Base-by-base conservation (phyloP, 2,797 vertebrate species). In the Dendrocincla tyrannina region DNA sequence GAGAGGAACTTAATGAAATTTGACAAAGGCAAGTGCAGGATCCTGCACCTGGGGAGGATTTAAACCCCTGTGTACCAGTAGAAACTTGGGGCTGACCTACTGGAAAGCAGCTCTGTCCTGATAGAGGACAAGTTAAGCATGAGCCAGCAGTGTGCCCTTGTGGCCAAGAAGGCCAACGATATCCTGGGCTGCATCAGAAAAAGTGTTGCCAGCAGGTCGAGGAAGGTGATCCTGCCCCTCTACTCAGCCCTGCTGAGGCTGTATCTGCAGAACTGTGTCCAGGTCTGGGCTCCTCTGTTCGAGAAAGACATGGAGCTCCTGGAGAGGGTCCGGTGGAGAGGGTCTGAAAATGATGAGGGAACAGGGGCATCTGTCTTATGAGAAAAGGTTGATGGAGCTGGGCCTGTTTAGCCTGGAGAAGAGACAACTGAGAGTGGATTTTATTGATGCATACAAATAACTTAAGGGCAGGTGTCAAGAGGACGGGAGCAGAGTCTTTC, bases 21-120 rank as follows among this genome's bases (percentile, higher is more conserved):
- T n/a, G 55, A 0, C 23, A 10, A 37, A 28, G 50, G 49, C 17
- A 75, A 24, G 27, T 17, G 32, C 0, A 0, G 49, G 18, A 10
- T 62, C 33, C 35, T 69, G 15, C 35, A 62, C 22, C 27, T 32
- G 27, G 17, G 33, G 22, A 60, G 22, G 30, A 32, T 20, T 68
- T 53, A 53, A 53, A 55, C 42, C 9, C 25, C 27, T 12, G 4
- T 6, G 12, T 32, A 32, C 12, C 41, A 10, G 6, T 15, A 32
- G 6, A 55, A 47, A 35, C 14, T n/a, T 28, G 37, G 32, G 27
- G 27, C 39, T 39, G 33, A 55, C 25, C 22, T 33, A 2, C 30
- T 11, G 35, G 33, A 11, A 75, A 55, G 32, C 35, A 81, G 10
- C 22, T 68, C 41, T 81, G 10, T 75, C 41, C 14, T 47, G 33